phyloP scores from a whole-genome alignment of 2,888 invertebrate genomes.

The Ichneumoninae sp. region DNA sequence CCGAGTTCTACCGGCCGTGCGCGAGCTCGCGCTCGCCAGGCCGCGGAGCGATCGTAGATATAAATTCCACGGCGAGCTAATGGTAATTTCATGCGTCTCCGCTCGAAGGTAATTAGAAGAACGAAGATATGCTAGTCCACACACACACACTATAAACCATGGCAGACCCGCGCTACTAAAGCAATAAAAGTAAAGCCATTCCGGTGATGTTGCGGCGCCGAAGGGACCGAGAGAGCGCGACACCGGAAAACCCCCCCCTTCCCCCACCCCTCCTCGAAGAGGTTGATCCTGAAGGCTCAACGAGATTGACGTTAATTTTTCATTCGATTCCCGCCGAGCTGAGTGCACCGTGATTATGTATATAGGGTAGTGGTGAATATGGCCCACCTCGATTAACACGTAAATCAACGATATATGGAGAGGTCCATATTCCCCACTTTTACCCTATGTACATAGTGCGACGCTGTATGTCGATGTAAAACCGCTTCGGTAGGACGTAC shows the following conservation, averaged over 20 bases:
- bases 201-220: slow-evolving; percentile 1
- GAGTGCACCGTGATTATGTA: slow-evolving; percentile 37
- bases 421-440: no score
- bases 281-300: slow-evolving; percentile 38
- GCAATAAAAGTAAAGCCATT: slow-evolving; percentile 12
- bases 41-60: slow-evolving; percentile 64
- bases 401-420: no score
- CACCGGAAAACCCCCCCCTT: slow-evolving; percentile 29
- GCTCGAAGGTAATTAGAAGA: slow-evolving; percentile 69
- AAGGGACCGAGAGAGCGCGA: slow-evolving; percentile 7
- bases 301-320: slow-evolving; percentile 65
- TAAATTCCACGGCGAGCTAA: slow-evolving; percentile 67
- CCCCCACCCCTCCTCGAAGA: slow-evolving; percentile 17
- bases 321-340: slow-evolving; percentile 53
- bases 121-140: slow-evolving; percentile 41
- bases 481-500: slow-evolving; percentile 11
- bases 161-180: not conserved
- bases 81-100: slow-evolving; percentile 71
- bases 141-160: not conserved
- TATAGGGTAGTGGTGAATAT: no score
- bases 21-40: slow-evolving; percentile 30
- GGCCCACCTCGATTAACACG: no score
- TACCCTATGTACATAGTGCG: not conserved
- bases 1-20: slow-evolving; percentile 29
- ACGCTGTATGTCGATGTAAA: not conserved